A percentile compares a stretch with the other conserved stretches of the same genome.
phyloP scores from a whole-genome alignment of 2,888 invertebrate species.

The Parnassius orleans region DNA sequence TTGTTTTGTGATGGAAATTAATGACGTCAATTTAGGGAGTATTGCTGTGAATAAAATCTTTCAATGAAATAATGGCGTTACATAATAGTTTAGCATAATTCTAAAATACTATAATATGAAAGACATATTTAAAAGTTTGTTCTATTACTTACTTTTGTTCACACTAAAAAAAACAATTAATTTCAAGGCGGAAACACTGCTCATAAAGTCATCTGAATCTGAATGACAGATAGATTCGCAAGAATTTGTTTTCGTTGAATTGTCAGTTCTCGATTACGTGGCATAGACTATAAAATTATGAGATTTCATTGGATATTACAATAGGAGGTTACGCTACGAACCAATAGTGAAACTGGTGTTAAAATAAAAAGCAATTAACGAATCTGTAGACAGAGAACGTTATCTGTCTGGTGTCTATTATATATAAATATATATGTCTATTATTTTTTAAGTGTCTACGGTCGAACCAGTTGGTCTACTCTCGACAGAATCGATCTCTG shows the following conservation, averaged over 20 bases:
- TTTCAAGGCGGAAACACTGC: conserved; percentile 69
- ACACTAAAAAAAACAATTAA: conserved; percentile 48
- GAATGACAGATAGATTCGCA: conserved; percentile 58
- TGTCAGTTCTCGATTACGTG: conserved; percentile 46
- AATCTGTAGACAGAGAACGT: too few relatives aligned
- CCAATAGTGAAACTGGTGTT: conserved; percentile 28
- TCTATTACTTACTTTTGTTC: conserved; percentile 57
- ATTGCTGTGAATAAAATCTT: conserved; percentile 29
- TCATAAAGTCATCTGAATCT: conserved; percentile 75
- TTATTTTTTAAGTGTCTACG: too few relatives aligned
- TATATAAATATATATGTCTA: too few relatives aligned
- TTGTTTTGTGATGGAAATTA: conserved; percentile 61
- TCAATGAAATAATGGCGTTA: conserved; percentile 24
- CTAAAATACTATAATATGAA: conserved; percentile 30
- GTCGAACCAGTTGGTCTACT: too few relatives aligned
- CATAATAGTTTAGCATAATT: conserved; percentile 30
- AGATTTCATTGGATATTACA: conserved; percentile 30
- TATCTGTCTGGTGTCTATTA: too few relatives aligned
- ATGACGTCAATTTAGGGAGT: conserved; percentile 66
- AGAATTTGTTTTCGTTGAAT: conserved; percentile 57
- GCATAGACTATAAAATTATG: conserved; percentile 29
- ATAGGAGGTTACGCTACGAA: neutral
- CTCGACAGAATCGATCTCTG: too few relatives aligned
- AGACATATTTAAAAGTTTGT: conserved; percentile 16
- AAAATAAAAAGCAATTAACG: conserved; percentile 12